Evolutionary conservation across 2,797 vertebrate species (phyloP), one percentile per base, ranked within the genome.

Genomic region (Pangasius macronema): DNA sequence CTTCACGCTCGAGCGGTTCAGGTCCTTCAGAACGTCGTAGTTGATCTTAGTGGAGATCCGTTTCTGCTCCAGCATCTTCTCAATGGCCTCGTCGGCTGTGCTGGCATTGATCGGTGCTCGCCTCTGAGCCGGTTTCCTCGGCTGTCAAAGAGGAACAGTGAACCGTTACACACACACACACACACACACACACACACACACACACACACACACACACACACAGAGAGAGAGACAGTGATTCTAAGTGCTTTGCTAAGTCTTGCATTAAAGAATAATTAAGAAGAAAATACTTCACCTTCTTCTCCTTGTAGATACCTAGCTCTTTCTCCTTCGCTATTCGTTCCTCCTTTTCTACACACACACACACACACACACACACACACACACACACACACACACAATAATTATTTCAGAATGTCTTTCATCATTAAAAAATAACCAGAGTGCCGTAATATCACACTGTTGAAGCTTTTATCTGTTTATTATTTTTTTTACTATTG

Each of bases 21-120:
- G 97, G 95, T 96, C 98, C 80, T 97, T 97, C 86, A 99, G 95
- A 82, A 99, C 97, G 33, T 98, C 97, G 88, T 99, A 99, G 95
- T 99, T 98, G 94, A 99, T 99, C 95, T 99, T 99, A 92, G 95
- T 96, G 20, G 98, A 99, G 92, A 99, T 98, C 91, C 93, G 97
- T 94, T 99, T 99, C 95, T 97, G 97, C 92, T 99, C 98, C 94
- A 99, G 92, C 98, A 99, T 99, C 96, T 97, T 98, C 94, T 96
- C 98, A 53, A 99, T 99, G 92, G 98, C 98, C 92, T 99, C 98
- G 70, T 98, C 97, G 0, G 98, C 98, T 0, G 97, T 97, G 95
- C 93, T 97, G 89, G 98, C 98, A 73, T 94, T 94, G 94, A 99
- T 98, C 0, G 96, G 96, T 95, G 93, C 7, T 93, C 94, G 59